Conservation (phyloP, 53 echinoderm and acorn worm genomes). For the Apostichopus leukothele region DNA sequence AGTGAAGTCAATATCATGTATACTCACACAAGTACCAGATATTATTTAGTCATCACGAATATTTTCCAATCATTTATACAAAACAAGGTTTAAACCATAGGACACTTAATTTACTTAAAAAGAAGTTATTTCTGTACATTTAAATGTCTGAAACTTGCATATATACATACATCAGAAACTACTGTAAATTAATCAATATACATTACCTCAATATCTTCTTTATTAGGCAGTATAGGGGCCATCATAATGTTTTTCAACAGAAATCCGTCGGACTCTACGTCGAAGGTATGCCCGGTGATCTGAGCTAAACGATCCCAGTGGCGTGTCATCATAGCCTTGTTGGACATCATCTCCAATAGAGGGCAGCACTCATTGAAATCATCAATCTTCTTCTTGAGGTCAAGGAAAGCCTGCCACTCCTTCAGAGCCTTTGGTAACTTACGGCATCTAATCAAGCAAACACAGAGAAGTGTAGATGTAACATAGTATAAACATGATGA, state of each 20-base stretch:
- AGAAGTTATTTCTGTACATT: too few species aligned
- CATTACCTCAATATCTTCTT: constrained; percentile 96
- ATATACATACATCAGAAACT: too few species aligned
- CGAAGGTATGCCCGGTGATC: constrained; percentile 91
- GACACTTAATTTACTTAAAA: too few species aligned
- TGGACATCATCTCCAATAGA: constrained; percentile 97
- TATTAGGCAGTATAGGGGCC: constrained; percentile 91
- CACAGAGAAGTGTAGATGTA: too few species aligned
- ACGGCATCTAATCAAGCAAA: constrained; percentile 66
- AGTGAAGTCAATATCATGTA: too few species aligned
- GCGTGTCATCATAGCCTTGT: constrained; percentile 97
- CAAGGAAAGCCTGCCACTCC: constrained; percentile 99
- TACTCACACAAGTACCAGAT: too few species aligned
- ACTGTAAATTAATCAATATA: neutral
- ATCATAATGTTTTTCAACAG: constrained; percentile 95
- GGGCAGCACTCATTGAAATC: constrained; percentile 99
- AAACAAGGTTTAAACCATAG: too few species aligned
- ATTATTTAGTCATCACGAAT: too few species aligned
- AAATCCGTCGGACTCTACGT: constrained; percentile 95
- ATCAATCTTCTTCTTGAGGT: constrained; percentile 98
- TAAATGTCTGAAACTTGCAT: too few species aligned
- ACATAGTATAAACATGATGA: too few species aligned
- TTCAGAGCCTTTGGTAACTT: constrained; percentile 97
- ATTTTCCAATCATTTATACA: too few species aligned
- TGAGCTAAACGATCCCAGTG: constrained; percentile 96